Conservation (phyloP, 2,113 vertebrate species). For the Tragelaphus buxtoni region DNA sequence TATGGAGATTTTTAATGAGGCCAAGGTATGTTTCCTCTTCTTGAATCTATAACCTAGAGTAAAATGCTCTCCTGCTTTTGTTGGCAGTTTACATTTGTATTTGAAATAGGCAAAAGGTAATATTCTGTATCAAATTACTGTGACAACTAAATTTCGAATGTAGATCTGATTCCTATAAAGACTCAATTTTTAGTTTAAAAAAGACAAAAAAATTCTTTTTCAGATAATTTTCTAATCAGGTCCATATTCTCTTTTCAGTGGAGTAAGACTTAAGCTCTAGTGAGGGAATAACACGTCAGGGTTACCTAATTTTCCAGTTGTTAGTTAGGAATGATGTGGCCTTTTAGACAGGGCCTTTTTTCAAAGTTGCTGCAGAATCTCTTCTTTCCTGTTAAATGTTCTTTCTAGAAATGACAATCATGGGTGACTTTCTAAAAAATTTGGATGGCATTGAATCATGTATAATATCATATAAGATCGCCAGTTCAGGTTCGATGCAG, state of each 20-base stretch:
- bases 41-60: neutral
- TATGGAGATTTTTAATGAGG: neutral
- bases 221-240: neutral
- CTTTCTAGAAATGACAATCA: neutral
- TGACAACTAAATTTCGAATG: slow-evolving; percentile 54
- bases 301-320: neutral
- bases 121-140: slow-evolving; percentile 64
- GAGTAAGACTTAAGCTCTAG: neutral
- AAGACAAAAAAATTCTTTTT: neutral
- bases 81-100: slow-evolving; percentile 36
- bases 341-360: neutral
- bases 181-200: neutral
- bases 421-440: neutral
- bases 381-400: neutral
- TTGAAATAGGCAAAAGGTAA: slow-evolving; percentile 66
- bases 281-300: neutral
- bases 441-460: neutral
- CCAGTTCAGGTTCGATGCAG: no score
- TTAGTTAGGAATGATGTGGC: neutral
- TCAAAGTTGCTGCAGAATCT: neutral
- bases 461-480: no score
- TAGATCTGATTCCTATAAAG: slow-evolving; percentile 22
- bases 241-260: neutral
- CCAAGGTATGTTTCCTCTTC: neutral
- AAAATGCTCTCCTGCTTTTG: neutral